Evolutionary conservation across 2,797 vertebrate species (phyloP), one percentile per base, ranked within the genome.

Genomic region (Anabas testudineus): DNA sequence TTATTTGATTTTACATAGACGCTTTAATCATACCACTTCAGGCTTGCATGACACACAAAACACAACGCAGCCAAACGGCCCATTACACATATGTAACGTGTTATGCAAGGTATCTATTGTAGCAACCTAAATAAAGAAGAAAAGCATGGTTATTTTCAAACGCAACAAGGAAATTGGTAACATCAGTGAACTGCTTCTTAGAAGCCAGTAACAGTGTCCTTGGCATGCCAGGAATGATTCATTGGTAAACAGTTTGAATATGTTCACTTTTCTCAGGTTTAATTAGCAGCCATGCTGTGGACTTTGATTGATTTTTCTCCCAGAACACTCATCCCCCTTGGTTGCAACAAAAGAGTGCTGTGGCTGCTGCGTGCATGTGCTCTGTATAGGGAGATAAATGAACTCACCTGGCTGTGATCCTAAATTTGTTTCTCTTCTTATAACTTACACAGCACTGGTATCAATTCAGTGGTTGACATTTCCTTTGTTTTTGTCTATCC

Each of bases 291-390:
- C 58, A 32, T 24, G 65, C 62, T 48, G 68, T 65, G 69, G 81
- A 78, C 81, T 73, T 83, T 87, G 83, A 92, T 90, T 85, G 83
- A 82, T 88, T 88, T 81, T 78, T 65, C 59, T 66, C 58, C 65
- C 30, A n/a, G 67, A 80, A 70, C 67, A 69, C 59, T 75, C 64
- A 1, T 62, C 84, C 81, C 84, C 71, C 64, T 61, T 30, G 62
- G 60, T 74, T 52, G 49, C 60, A 67, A 68, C 10, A 73, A 59
- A 73, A 74, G 46, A 55, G 71, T 42, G 10, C 51, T 62, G 34
- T 41, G 49, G 46, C 54, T 60, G 67, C 53, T 70, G 21, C 36
- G 24, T 32, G 45, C 63, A 76, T 73, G 54, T n/a, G 19, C 41
- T 18, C 14, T 34, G 52, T 58, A 52, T 34, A 36, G 28, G 46